A percentile compares a stretch with the other conserved stretches of the same genome.
Conservation (phyloP, 2,797 vertebrate genomes). For the Lepidocolaptes lacrymiger region DNA sequence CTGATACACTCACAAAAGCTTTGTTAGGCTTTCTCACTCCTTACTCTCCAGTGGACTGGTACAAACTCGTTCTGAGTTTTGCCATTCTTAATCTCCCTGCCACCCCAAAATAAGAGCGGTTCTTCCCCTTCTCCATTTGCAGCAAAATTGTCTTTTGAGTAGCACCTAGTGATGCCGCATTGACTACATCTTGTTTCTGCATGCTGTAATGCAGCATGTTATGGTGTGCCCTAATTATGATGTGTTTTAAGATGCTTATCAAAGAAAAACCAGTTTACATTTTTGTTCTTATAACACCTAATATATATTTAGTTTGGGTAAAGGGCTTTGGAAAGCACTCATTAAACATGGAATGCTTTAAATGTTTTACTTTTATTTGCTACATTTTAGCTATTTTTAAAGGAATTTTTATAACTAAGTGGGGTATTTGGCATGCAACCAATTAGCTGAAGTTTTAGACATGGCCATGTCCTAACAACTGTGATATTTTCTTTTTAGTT, state of each 20-base stretch:
- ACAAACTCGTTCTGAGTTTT: neutral
- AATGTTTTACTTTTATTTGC: neutral
- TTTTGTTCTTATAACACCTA: constrained; percentile 21
- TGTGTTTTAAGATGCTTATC: constrained; percentile 14
- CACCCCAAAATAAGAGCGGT: neutral
- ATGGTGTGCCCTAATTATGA: neutral
- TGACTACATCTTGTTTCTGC: neutral
- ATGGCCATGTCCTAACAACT: neutral
- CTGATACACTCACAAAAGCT: neutral
- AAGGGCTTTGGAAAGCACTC: neutral
- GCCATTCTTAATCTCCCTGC: neutral
- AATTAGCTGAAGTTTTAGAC: neutral
- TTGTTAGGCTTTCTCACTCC: neutral
- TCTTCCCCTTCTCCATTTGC: neutral
- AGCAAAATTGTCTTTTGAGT: neutral
- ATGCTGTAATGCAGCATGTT: neutral
- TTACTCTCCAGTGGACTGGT: neutral
- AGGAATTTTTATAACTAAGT: constrained; percentile 39
- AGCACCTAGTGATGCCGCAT: rapidly evolving
- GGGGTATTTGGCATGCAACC: neutral
- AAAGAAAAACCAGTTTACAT: constrained; percentile 26
- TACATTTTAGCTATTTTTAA: constrained; percentile 22
- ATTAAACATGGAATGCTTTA: neutral
- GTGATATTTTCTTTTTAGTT: neutral
- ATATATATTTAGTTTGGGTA: neutral